A percentile compares a stretch with the other conserved stretches of the same genome.
These are phyloP conservation scores for Gallinago solitaria DNA, from an alignment of 2,797 vertebrate genomes.

Conservation along the genomic window DNA sequence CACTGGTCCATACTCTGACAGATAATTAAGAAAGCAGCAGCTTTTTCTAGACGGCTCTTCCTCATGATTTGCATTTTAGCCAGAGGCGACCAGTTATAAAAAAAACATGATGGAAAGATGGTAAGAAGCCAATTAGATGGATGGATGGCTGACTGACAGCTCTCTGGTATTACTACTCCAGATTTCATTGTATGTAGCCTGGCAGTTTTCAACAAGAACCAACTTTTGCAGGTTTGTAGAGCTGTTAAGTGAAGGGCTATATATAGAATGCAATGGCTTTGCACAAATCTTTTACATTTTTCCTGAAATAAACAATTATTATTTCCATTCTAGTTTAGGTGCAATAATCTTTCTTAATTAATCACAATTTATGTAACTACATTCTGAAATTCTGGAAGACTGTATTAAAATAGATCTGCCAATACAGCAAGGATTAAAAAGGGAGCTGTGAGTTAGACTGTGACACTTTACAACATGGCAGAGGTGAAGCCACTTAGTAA, in stretches of 20 bases:
- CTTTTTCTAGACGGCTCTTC: slow-evolving; percentile 88
- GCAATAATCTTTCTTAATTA: slow-evolving; percentile 68
- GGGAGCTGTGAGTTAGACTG: slow-evolving; percentile 41
- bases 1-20: slow-evolving; percentile 90
- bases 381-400: slow-evolving; percentile 68
- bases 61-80: slow-evolving; percentile 99
- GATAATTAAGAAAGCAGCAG: slow-evolving; percentile 99
- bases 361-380: slow-evolving; percentile 55
- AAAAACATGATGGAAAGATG: slow-evolving; percentile 98
- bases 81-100: slow-evolving; percentile 99
- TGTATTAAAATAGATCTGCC: slow-evolving; percentile 54
- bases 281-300: slow-evolving; percentile 75
- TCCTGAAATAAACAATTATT: slow-evolving; percentile 79
- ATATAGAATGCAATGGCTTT: slow-evolving; percentile 75
- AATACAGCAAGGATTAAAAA: slow-evolving; percentile 66
- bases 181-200: slow-evolving; percentile 84
- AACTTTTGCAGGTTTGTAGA: slow-evolving; percentile 84
- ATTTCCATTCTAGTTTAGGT: slow-evolving; percentile 63
- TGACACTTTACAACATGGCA: background rate
- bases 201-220: slow-evolving; percentile 83
- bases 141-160: slow-evolving; percentile 99
- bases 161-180: slow-evolving; percentile 92
- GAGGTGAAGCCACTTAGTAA: slow-evolving; percentile 63
- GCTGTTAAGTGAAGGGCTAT: slow-evolving; percentile 79
- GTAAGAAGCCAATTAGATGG: slow-evolving; percentile 99